These are phyloP conservation scores for Apodemia zela DNA, from an alignment of 2,888 invertebrate genomes.

Conservation along the genomic window DNA sequence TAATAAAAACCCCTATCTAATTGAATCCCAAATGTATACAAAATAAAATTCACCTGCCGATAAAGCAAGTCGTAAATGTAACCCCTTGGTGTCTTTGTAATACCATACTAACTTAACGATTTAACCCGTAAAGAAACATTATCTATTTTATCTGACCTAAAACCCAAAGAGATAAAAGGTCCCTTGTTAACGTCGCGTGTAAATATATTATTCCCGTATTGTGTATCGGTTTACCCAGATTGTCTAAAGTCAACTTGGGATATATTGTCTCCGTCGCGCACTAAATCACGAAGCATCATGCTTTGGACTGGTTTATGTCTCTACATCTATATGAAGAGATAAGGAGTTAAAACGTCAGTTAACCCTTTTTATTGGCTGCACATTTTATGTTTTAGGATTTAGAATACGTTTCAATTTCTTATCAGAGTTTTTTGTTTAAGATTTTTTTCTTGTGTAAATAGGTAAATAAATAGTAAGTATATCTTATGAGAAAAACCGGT, in stretches of 20 bases:
- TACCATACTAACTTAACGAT: slow-evolving; percentile 9
- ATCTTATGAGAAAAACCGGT: too few relatives aligned
- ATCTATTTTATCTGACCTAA: slow-evolving; percentile 71
- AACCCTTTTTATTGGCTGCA: slow-evolving; percentile 15
- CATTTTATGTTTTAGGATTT: slow-evolving; percentile 5
- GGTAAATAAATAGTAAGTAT: too few relatives aligned
- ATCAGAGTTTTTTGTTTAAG: background rate
- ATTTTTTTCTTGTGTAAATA: too few relatives aligned
- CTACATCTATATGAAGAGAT: slow-evolving; percentile 55
- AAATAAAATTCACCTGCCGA: slow-evolving; percentile 8
- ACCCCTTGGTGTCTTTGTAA: slow-evolving; percentile 11
- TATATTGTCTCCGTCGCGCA: slow-evolving; percentile 53
- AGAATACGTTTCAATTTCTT: slow-evolving; percentile 1
- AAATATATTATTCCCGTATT: slow-evolving; percentile 73
- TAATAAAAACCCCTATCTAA: background rate
- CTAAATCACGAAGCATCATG: slow-evolving; percentile 69
- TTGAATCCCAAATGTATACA: background rate
- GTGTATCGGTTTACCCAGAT: slow-evolving; percentile 50
- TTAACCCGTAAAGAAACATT: slow-evolving; percentile 49
- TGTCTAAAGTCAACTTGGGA: slow-evolving; percentile 67
- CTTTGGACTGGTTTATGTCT: slow-evolving; percentile 55
- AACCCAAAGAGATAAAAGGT: slow-evolving; percentile 72
- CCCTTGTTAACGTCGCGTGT: slow-evolving; percentile 60
- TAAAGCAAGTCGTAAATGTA: slow-evolving; percentile 8
- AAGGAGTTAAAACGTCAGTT: slow-evolving; percentile 47